Evolutionary conservation across 2,888 invertebrate species (phyloP).

Genomic region (Epinotia ramella): DNA sequence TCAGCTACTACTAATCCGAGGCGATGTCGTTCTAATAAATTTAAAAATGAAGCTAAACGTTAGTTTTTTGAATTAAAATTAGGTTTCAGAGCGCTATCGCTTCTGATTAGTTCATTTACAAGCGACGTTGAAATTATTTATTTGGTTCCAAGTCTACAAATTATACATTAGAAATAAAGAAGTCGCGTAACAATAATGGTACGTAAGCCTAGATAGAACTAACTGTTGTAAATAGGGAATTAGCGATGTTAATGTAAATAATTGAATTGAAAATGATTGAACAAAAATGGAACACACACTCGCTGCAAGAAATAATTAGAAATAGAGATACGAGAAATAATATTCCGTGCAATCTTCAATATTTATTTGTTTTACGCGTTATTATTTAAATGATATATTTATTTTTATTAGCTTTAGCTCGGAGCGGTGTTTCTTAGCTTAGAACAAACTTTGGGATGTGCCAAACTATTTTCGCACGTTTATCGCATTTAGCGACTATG

Average conservation of each 20-base stretch:
- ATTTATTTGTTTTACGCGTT: constrained; percentile 72
- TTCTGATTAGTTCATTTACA: constrained; percentile 74
- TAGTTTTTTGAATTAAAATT: constrained; percentile 39
- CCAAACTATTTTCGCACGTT: constrained; percentile 79
- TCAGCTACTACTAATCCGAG: constrained; percentile 91
- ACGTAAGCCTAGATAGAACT: constrained; percentile 74
- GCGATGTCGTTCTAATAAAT: constrained; percentile 70
- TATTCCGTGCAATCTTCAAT: constrained; percentile 77
- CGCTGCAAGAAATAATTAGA: constrained; percentile 81
- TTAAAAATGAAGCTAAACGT: constrained; percentile 46
- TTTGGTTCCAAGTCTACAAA: constrained; percentile 34
- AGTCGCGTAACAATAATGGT: constrained; percentile 60
- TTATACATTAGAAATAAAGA: constrained; percentile 40
- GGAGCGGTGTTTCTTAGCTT: constrained; percentile 78
- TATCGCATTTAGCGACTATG: constrained; percentile 77
- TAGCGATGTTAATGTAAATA: constrained; percentile 78
- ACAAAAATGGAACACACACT: constrained; percentile 82
- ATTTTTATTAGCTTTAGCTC: constrained; percentile 77
- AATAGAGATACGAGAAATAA: constrained; percentile 71
- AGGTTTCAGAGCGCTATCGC: constrained; percentile 70
- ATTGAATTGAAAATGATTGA: constrained; percentile 69
- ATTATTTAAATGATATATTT: constrained; percentile 67
- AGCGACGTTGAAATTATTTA: constrained; percentile 41
- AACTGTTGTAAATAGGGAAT: constrained; percentile 78
- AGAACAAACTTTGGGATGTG: constrained; percentile 82